Evolutionary conservation across 1,140 invertebrate species (phyloP), one percentile per base, ranked within the genome.

Genomic region (Hycleus phaleratus): DNA sequence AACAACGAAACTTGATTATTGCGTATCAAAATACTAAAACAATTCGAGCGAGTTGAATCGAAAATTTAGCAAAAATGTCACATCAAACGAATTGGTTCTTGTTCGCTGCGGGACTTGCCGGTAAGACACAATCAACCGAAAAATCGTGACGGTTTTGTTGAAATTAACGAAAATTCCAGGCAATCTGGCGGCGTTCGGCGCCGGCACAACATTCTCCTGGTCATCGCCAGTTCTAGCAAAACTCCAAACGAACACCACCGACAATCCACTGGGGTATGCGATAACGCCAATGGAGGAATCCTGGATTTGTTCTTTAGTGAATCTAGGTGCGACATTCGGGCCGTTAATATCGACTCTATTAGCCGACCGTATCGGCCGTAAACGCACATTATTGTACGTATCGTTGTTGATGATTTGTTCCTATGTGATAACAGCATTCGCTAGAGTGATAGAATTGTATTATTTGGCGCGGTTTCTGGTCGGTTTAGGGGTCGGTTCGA

Each of bases 251-350:
- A 48, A 64, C 3, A 58, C 60, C 5, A 67, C 58, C 26, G 61
- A 65, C 3, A 69, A 59, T 49, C 68, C 68, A 0, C 49, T 71
- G 11, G 75, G 74, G 0, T 56, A 56, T 2, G 48, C 52, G 3
- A 55, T 82, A 3, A 76, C 74, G 0, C 11, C 60, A 0, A 77
- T 81, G 1, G 74, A 88, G 64, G 73, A 75, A 42, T 86, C 90
- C 0, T 93, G 89, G 88, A 86, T 94, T 56, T 86, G 85, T 0
- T 88, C 88, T 0, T 72, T 93, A 9, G 75, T 93, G 53, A 82
- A 88, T 0, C 66, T 94, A 9, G 91, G 91, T 8, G 88, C 89
- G 26, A 77, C 90, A 11, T 64, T 86, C 26, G 56, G 59, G 8
- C 62, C 60, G 0, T 79, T 82, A 60, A 69, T 78, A 4, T 79